Base-by-base conservation (phyloP, 2,888 invertebrate species). In the Melieria crassipennis region DNA sequence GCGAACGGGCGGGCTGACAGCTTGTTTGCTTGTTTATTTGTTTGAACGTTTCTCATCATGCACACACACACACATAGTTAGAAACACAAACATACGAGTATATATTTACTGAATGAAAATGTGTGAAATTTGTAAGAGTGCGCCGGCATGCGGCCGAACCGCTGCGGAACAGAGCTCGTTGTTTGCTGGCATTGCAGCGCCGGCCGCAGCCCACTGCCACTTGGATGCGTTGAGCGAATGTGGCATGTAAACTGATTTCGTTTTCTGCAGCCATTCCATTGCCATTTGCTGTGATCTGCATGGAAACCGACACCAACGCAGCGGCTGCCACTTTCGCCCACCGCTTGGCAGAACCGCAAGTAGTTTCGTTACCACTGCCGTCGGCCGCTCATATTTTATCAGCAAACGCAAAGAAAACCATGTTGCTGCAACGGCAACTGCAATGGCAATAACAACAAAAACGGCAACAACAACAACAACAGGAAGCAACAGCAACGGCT, bases 311-410 rank as follows among this genome's bases (percentile, higher is more conserved):
- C 43, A 64, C 50, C 50, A 64, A 50, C 64, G 52, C 50, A 47
- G 55, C 47, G 46, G 45, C 52, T 47, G 52, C 45, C 65, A 52
- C 58, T 52, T 55, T 58, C 60, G 61, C 46, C 61, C 46, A 65
- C 70, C 64, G 52, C 56, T 65, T 30, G 30, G 50, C 43, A 64
- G 52, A 64, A 64, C 64, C 64, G 52, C 50, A 58, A 61, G 56
- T 52, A 50, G 61, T 47, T 62, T 55, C 65, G 52, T 63, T 52
- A 60, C 60, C 60, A 65, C 46, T 65, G 52, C 70, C 70, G 52
- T 65, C 64, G 45, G 70, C 52, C 64, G 52, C 56, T 65, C 70
- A 65, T 69, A 66, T 70, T 69, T 69, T 70, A 69, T 65, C 70
- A 66, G 62, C 60, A 69, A 64, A 66, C 48, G 62, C 65, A 70